Evolutionary conservation across 2,888 invertebrate genomes (phyloP), one percentile per base, ranked within the genome.

Genomic region (Megalurothrips usitatus): DNA sequence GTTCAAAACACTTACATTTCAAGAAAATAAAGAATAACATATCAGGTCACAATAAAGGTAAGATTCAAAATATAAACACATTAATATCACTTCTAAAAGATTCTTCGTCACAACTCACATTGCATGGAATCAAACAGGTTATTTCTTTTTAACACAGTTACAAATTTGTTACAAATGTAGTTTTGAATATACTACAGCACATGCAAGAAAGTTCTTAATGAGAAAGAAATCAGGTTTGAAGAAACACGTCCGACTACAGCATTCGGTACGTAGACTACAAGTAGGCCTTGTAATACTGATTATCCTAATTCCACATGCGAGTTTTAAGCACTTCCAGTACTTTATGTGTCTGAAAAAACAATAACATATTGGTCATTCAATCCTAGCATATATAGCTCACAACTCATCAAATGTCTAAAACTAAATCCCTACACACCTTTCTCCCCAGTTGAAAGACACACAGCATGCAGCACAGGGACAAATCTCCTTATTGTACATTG

Each of bases 271-370:
- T 75, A 26, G 68, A 75, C 68, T 75, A 75, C 68, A 75, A 75
- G 68, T 75, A 75, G 68, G 68, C 68, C 68, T 75, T 75, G 68
- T 75, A 75, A 75, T 75, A 75, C 68, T 75, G 68, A 75, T 75
- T 75, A 75, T 75, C 68, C 68, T 75, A 75, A 75, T 26, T 75
- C 12, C 68, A 75, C 23, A 75, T 9, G 68, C 23, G 23, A 75
- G 23, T 75, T 75, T 75, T 12, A 17, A 58, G 19, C 14, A 17
- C 58, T 58, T 6, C 2, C 2, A 52, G 52, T 19, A 17, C 17
- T 68, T 26, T 26, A 8, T 23, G 23, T 75, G 23, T 26, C 23
- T 26, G 23, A 75, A 75, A 75, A 26, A 58, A 10, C 6, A 58
- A 58, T 19, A 14, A 58, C 11, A 58, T 43, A 43, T 43, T 43